A percentile compares a stretch with the other conserved stretches of the same genome.
These are phyloP conservation scores for Drosophila fulvimacula DNA, from an alignment of 2,888 invertebrate genomes.

Conservation along the genomic window DNA sequence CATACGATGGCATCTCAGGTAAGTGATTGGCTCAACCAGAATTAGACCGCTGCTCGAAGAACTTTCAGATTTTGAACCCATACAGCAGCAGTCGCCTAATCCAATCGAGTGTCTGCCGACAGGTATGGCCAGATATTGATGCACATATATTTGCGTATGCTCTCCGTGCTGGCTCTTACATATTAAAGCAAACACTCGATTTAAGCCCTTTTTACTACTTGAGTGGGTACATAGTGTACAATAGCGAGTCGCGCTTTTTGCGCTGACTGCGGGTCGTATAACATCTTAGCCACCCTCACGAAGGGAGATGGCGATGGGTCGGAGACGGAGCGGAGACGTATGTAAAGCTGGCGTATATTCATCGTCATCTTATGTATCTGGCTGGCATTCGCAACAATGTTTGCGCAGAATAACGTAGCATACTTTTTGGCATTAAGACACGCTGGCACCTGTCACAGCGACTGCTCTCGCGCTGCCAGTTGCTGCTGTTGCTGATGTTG, in stretches of 20 bases:
- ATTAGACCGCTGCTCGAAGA: background rate
- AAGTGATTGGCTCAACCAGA: conserved; percentile 81
- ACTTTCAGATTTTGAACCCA: background rate
- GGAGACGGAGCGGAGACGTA: background rate
- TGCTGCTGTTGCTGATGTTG: conserved; percentile 21
- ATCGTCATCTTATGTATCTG: conserved; percentile 4
- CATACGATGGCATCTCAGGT: conserved; percentile 98
- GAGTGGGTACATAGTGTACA: background rate
- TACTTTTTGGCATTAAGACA: conserved; percentile 37
- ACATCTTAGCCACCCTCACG: conserved; percentile 6
- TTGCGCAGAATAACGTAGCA: conserved; percentile 41
- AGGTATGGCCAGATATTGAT: background rate
- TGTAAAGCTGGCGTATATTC: conserved; percentile 10
- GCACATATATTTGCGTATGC: too few relatives aligned
- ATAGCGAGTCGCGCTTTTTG: conserved; percentile 8
- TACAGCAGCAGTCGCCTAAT: background rate
- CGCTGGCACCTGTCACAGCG: conserved; percentile 23
- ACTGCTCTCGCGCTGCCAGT: conserved; percentile 16
- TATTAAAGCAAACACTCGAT: conserved; percentile 12
- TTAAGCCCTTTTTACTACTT: conserved; percentile 14
- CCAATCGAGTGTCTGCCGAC: conserved; percentile 1
- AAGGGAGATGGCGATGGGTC: too few relatives aligned
- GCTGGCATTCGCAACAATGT: conserved; percentile 57
- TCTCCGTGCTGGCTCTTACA: conserved; percentile 1
- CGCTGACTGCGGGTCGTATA: conserved; percentile 7